Evolutionary conservation across 1,140 invertebrate species (phyloP).

Genomic region (Macrotrachela quadricornifera): DNA sequence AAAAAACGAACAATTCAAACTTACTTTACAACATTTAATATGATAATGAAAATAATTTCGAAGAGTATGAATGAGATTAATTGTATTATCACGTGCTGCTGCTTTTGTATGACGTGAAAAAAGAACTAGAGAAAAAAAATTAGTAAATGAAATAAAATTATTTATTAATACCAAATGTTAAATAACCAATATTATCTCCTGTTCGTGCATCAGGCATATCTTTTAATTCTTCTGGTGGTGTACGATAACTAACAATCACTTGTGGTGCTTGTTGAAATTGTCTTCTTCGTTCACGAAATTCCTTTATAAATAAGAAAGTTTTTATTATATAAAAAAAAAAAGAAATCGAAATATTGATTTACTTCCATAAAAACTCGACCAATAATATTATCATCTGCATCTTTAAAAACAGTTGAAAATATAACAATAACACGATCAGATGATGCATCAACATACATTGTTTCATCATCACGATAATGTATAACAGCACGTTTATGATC

Average conservation of each 20-base stretch:
- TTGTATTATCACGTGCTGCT: constrained; percentile 81
- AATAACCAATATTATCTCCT: constrained; percentile 94
- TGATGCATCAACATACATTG: constrained; percentile 95
- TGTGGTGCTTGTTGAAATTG: constrained; percentile 67
- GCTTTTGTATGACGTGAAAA: constrained; percentile 75
- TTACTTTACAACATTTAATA: constrained; percentile 63
- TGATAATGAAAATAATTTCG: constrained; percentile 98
- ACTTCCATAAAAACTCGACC: constrained; percentile 39
- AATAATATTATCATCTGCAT: constrained; percentile 83
- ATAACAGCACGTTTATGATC: constrained; percentile 65
- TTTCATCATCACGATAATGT: constrained; percentile 95
- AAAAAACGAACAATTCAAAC: too few species aligned
- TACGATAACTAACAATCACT: constrained; percentile 67
- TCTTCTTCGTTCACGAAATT: constrained; percentile 86
- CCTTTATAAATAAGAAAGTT: constrained; percentile 24
- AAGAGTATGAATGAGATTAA: constrained; percentile 96
- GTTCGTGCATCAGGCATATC: constrained; percentile 55
- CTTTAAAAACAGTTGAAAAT: constrained; percentile 92
- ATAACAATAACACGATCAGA: constrained; percentile 93
- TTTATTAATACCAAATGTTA: constrained; percentile 65
- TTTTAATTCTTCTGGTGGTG: constrained; percentile 72
- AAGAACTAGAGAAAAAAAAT: constrained; percentile 53
- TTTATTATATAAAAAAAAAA: too few species aligned
- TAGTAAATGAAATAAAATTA: constrained; percentile 1
- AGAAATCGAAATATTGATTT: too few species aligned